These are phyloP conservation scores for Notechis scutatus DNA, from an alignment of 2,113 vertebrate species.

Conservation along the genomic window DNA sequence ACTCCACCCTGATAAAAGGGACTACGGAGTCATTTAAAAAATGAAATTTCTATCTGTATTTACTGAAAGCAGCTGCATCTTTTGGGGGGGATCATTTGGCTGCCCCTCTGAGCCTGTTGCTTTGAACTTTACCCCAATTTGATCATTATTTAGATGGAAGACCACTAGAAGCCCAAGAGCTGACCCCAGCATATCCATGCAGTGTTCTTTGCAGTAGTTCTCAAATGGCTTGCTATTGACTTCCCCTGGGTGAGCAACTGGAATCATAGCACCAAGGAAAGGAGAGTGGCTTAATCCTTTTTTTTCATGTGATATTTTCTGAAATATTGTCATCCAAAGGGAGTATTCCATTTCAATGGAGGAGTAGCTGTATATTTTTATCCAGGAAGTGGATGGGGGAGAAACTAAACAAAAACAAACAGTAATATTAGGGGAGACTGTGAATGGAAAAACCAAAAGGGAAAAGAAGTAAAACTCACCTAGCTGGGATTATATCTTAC, in stretches of 20 bases:
- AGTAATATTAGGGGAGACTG: not conserved
- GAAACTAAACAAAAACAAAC: not conserved
- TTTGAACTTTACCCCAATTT: not conserved
- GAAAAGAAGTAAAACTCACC: not conserved
- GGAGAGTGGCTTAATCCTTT: not conserved
- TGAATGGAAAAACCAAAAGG: not conserved
- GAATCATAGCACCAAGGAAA: not conserved
- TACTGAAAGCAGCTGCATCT: not conserved
- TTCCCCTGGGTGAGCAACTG: not conserved
- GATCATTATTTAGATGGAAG: not conserved
- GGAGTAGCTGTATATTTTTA: not conserved
- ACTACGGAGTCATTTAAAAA: not conserved
- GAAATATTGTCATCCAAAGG: not conserved
- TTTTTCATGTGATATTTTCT: not conserved
- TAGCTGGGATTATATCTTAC: not conserved
- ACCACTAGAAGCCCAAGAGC: not conserved
- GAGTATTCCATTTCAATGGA: not conserved
- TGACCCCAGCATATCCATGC: not conserved
- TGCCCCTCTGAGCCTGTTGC: not conserved
- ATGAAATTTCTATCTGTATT: not conserved
- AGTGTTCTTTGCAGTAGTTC: not conserved
- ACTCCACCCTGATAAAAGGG: not conserved
- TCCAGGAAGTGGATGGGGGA: not conserved
- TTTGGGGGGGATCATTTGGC: not conserved
- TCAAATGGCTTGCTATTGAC: not conserved